Evolutionary conservation across 1,140 invertebrate species (phyloP).

Genomic region (Liolophura sinensis): DNA sequence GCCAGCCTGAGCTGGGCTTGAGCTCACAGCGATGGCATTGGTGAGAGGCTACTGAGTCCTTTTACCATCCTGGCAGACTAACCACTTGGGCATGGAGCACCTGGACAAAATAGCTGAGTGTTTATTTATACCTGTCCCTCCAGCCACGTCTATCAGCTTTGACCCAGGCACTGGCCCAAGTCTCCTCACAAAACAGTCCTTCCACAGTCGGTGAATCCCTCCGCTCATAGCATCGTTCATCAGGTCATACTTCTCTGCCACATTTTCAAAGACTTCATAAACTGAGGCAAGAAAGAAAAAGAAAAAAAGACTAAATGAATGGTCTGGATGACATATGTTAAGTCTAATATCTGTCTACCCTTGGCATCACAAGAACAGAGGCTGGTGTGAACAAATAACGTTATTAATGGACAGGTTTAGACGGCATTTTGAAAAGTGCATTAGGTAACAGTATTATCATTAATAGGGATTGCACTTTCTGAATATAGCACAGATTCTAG

Average conservation of each 20-base stretch:
- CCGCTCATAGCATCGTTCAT: slow-evolving; percentile 99
- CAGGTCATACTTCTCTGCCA: slow-evolving; percentile 90
- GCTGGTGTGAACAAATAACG: no score
- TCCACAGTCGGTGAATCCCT: slow-evolving; percentile 96
- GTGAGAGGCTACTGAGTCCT: no score
- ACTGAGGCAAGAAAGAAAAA: slow-evolving; percentile 69
- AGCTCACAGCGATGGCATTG: no score
- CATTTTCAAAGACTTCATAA: slow-evolving; percentile 90
- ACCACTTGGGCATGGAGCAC: background rate
- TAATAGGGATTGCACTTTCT: no score
- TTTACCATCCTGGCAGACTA: no score
- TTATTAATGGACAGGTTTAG: no score
- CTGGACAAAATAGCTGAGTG: background rate
- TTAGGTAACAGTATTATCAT: no score
- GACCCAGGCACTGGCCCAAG: slow-evolving; percentile 77
- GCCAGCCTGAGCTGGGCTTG: no score
- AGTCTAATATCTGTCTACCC: no score
- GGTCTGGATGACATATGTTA: no score
- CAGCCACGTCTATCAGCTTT: slow-evolving; percentile 90
- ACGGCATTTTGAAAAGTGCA: no score
- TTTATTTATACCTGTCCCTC: slow-evolving; percentile 75
- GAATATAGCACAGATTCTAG: no score
- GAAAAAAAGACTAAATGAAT: background rate
- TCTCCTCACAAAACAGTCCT: slow-evolving; percentile 87
- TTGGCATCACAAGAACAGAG: background rate